phyloP scores from a whole-genome alignment of 2,888 invertebrate genomes.

The Lathronympha strigana region DNA sequence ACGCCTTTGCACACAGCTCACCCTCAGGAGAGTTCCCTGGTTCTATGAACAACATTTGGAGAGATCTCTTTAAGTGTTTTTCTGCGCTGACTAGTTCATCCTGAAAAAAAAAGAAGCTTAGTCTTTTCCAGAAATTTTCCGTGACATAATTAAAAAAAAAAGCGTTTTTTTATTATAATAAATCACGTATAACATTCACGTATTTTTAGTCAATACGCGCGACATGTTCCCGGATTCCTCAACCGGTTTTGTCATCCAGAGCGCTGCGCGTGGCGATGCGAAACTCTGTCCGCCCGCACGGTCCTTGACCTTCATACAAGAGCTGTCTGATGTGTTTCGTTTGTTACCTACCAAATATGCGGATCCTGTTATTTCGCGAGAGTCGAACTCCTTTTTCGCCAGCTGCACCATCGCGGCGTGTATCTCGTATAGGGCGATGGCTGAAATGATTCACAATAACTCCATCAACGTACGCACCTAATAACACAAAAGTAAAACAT shows the following conservation, averaged over 20 bases:
- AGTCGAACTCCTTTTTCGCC: slow-evolving; percentile 85
- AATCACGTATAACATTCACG: no score
- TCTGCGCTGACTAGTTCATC: slow-evolving; percentile 84
- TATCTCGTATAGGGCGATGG: slow-evolving; percentile 90
- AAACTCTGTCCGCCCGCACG: no score
- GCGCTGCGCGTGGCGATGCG: no score
- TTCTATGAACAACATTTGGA: slow-evolving; percentile 88
- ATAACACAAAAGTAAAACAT: no score
- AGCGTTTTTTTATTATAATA: no score
- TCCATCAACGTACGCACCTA: neutral
- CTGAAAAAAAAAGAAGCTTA: slow-evolving; percentile 54
- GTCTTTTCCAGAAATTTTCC: no score
- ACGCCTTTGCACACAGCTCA: slow-evolving; percentile 86
- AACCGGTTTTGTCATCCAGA: no score
- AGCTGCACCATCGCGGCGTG: slow-evolving; percentile 87
- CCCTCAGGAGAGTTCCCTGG: slow-evolving; percentile 90
- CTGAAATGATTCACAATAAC: slow-evolving; percentile 66
- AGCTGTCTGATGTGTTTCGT: no score
- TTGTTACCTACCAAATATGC: slow-evolving; percentile 75
- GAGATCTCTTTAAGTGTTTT: slow-evolving; percentile 83
- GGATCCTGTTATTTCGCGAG: slow-evolving; percentile 82
- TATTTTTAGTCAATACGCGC: no score
- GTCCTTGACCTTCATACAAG: no score
- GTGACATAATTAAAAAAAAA: no score
- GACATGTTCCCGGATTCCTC: no score